Base-by-base conservation (phyloP, 2,113 vertebrate species). In the Ploceus nigricollis region DNA sequence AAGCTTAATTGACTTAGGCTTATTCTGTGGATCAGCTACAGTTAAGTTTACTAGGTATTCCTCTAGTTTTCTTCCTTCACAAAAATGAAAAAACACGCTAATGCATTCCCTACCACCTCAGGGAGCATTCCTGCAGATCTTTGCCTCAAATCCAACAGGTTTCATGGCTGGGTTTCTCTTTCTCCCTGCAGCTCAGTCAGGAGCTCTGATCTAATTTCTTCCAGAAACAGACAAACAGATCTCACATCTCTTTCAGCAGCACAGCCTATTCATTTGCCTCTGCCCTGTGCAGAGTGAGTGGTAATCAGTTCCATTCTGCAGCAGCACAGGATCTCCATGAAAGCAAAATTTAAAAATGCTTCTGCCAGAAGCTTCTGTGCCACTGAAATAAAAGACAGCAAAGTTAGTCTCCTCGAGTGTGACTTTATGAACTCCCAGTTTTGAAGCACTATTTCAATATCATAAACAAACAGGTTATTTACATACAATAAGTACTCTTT, bases 141-240 rank as follows among this genome's bases (percentile, higher is more conserved):
- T 3, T 81, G n/a, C 77, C 61, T 84, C 76, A 72, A 89, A 91
- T 25, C 40, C 71, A 89, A 87, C 51, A 71, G 56, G 72, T 68
- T 89, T 82, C 89, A 58, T 40, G 8, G 89, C 0, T 53, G n/a
- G 68, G 30, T 66, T 93, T 88, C 90, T 84, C 60, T 2, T 79
- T 70, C 50, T 61, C 71, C 44, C 76, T 66, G 58, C 50, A 82
- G 72, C 37, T 82, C 81, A 44, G 72, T 66, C 76, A 92, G 68
- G 11, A 85, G 71, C 45, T 54, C 60, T 9, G 15, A 95, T 72
- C 57, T 53, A 14, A 50, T 86, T 89, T 73, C 50, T 86, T 80
- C 54, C 54, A 77, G 79, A 86, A 87, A 89, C 15, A 54, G 37
- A 61, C 30, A 87, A 64, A 64, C 13, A 90, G 58, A 77, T 61